Percentiles rank a stretch among this genome's conserved stretches.
Evolutionary conservation across 1,140 invertebrate genomes (phyloP).

Genomic region (Caerostris darwini): DNA sequence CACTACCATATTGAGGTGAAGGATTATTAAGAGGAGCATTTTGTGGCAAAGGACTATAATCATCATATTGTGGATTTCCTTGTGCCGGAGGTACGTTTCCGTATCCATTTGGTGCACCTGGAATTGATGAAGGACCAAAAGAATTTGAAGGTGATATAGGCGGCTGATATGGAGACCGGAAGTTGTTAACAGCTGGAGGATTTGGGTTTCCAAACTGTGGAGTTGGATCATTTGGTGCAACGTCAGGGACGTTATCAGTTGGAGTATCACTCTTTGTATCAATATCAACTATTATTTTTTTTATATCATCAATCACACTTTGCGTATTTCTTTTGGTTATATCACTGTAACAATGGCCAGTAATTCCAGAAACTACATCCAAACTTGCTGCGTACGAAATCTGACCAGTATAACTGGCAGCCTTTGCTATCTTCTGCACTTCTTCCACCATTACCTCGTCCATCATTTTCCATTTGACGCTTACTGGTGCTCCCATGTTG

Average conservation of each 20-base stretch:
- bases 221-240: not conserved
- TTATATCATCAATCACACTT: not conserved
- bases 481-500: not conserved
- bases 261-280: not conserved
- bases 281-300: not conserved
- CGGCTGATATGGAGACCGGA: not conserved
- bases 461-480: not conserved
- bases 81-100: not conserved
- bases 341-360: not conserved
- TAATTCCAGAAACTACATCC: not conserved
- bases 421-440: not conserved
- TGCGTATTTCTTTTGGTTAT: not conserved
- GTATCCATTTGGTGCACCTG: too few species aligned
- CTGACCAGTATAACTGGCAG: not conserved
- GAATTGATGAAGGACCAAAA: too few species aligned
- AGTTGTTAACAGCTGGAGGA: not conserved
- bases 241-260: not conserved
- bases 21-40: too few species aligned
- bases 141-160: not conserved
- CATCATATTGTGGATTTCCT: not conserved
- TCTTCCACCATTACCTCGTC: not conserved
- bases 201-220: not conserved
- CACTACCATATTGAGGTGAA: too few species aligned
- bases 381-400: not conserved
- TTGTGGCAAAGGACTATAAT: not conserved